phyloP scores from a whole-genome alignment of 2,888 invertebrate genomes.

The Drepana falcataria region DNA sequence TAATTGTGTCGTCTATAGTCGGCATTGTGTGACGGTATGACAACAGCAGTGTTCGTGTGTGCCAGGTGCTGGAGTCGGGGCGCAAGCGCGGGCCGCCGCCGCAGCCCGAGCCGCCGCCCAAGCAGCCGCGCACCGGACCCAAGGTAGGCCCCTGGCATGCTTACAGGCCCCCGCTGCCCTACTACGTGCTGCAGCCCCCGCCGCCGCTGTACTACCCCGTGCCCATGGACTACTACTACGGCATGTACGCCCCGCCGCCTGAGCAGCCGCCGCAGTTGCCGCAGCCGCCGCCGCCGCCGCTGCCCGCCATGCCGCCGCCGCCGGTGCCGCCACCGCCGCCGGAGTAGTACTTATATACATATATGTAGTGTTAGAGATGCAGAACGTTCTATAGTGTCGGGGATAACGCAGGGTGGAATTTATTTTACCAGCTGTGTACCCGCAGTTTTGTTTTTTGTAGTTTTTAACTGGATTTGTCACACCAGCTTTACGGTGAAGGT shows the following conservation, averaged over 20 bases:
- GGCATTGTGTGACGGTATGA: too few relatives aligned
- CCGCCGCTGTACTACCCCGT: conserved; percentile 52
- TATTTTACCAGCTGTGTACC: too few relatives aligned
- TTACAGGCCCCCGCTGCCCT: conserved; percentile 50
- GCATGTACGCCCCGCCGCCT: conserved; percentile 77
- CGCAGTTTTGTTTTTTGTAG: too few relatives aligned
- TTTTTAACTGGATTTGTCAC: too few relatives aligned
- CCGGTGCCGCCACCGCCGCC: conserved; percentile 81
- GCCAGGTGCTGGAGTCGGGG: conserved; percentile 75
- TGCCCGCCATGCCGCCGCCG: conserved; percentile 80
- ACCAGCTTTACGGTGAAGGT: too few relatives aligned
- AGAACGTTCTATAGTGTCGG: too few relatives aligned
- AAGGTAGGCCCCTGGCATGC: conserved; percentile 63
- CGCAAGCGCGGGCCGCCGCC: conserved; percentile 41
- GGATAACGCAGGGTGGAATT: neutral
- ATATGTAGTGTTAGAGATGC: too few relatives aligned
- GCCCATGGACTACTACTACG: conserved; percentile 45
- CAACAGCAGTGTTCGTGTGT: neutral
- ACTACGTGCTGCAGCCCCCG: conserved; percentile 64
- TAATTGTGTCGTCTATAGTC: too few relatives aligned
- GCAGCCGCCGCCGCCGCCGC: conserved; percentile 60
- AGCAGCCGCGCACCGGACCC: conserved; percentile 24
- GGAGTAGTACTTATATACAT: conserved; percentile 27
- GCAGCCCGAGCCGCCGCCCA: conserved; percentile 39
- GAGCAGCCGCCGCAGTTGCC: conserved; percentile 29